phyloP scores from a whole-genome alignment of 2,113 vertebrate species.

The Cavia porcellus region DNA sequence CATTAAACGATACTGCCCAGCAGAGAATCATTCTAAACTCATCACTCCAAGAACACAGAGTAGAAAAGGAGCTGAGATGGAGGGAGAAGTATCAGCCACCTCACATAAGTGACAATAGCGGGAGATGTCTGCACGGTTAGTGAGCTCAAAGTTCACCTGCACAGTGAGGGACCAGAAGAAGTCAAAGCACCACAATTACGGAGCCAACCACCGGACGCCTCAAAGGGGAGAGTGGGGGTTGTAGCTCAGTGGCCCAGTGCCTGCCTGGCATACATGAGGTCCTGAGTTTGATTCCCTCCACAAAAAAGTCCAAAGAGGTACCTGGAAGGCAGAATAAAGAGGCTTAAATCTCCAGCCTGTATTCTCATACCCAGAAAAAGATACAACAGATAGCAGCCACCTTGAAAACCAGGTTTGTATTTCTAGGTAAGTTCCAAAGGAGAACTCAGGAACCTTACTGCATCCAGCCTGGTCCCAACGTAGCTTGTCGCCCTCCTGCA shows the following conservation, averaged over 20 bases:
- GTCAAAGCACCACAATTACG: background rate
- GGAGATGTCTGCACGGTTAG: background rate
- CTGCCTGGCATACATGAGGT: too few relatives aligned
- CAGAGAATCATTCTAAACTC: constrained; percentile 2
- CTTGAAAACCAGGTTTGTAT: constrained; percentile 87
- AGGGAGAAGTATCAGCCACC: background rate
- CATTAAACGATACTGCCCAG: constrained; percentile 12
- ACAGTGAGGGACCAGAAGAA: background rate
- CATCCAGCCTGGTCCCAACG: constrained; percentile 79
- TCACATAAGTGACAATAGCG: background rate
- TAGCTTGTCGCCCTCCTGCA: constrained; percentile 61
- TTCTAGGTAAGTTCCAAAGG: constrained; percentile 79
- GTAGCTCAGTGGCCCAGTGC: too few relatives aligned
- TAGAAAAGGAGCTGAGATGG: background rate
- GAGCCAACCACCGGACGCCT: background rate
- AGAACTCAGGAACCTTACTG: constrained; percentile 77
- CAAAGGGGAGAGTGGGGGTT: background rate
- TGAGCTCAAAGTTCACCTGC: background rate
- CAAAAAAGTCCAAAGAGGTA: background rate
- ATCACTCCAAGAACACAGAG: constrained; percentile 1
- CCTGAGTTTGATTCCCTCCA: too few relatives aligned
- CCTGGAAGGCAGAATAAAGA: background rate
- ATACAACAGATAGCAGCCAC: constrained; percentile 5
- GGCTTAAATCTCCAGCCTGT: background rate
- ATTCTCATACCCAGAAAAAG: constrained; percentile 46